These are phyloP conservation scores for Pelmatolapia mariae DNA, from an alignment of 2,113 vertebrate species.

Conservation along the genomic window DNA sequence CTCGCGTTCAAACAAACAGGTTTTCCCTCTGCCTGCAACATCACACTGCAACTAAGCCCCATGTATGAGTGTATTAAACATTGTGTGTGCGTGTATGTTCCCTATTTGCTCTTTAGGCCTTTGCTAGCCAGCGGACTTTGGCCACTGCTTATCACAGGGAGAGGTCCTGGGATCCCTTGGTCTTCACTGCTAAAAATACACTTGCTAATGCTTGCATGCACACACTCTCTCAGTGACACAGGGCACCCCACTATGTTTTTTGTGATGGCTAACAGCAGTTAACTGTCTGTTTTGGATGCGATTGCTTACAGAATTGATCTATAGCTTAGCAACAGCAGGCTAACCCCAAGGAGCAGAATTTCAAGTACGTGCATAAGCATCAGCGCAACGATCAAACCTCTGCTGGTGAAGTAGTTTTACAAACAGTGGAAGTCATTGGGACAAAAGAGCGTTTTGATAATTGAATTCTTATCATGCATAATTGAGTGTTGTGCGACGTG, in stretches of 20 bases:
- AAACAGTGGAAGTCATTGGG: not conserved
- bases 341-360: constrained; percentile 22
- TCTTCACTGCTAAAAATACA: constrained; percentile 61
- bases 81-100: constrained; percentile 22
- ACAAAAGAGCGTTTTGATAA: constrained; percentile 23
- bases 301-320: not conserved
- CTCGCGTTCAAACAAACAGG: constrained; percentile 47
- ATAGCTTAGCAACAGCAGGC: not conserved
- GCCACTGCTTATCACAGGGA: constrained; percentile 70
- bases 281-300: not conserved
- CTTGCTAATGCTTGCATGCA: not conserved
- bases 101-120: constrained; percentile 63
- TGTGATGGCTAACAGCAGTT: not conserved
- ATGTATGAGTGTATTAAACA: constrained; percentile 38
- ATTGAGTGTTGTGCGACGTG: constrained; percentile 34
- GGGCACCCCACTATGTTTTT: not conserved
- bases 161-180: constrained; percentile 70
- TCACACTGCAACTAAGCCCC: constrained; percentile 6
- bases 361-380: constrained; percentile 8
- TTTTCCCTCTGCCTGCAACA: constrained; percentile 29
- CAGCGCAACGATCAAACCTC: not conserved
- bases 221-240: not conserved
- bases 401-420: not conserved
- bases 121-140: constrained; percentile 68
- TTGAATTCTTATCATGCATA: constrained; percentile 40